Evolutionary conservation across 2,888 invertebrate species (phyloP).

Genomic region (Tetragonula carbonaria): DNA sequence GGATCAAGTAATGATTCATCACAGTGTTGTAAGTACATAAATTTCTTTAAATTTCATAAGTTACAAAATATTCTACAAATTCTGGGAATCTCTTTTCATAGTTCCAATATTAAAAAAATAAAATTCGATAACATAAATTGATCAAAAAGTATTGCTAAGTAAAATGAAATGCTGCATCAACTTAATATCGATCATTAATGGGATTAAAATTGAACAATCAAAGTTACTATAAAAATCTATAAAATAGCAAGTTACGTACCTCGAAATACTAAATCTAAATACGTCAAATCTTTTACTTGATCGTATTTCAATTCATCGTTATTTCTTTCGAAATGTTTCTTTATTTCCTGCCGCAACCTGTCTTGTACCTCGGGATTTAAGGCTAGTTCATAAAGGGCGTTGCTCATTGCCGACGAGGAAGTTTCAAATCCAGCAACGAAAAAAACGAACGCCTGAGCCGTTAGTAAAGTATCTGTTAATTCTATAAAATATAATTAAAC

Average conservation of each 20-base stretch:
- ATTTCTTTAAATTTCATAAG: too few species aligned
- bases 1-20: too few species aligned
- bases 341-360: constrained; percentile 70
- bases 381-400: constrained; percentile 73
- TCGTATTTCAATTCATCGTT: constrained; percentile 82
- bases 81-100: too few species aligned
- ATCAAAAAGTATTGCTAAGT: too few species aligned
- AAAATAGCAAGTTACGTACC: constrained; percentile 67
- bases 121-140: too few species aligned
- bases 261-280: constrained; percentile 82
- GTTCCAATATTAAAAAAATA: too few species aligned
- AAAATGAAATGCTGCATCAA: too few species aligned
- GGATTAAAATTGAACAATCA: too few species aligned
- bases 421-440: constrained; percentile 76
- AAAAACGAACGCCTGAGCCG: constrained; percentile 75
- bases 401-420: constrained; percentile 74
- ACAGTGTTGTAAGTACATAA: too few species aligned
- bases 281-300: constrained; percentile 81
- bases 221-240: not conserved
- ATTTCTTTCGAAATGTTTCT: constrained; percentile 62
- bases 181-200: too few species aligned
- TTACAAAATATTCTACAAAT: too few species aligned
- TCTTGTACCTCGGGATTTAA: constrained; percentile 72
- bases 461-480: constrained; percentile 66
- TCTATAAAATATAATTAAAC: constrained; percentile 59